These are phyloP conservation scores for Leptinotarsa texana DNA, from an alignment of 1,140 invertebrate species.

Conservation along the genomic window DNA sequence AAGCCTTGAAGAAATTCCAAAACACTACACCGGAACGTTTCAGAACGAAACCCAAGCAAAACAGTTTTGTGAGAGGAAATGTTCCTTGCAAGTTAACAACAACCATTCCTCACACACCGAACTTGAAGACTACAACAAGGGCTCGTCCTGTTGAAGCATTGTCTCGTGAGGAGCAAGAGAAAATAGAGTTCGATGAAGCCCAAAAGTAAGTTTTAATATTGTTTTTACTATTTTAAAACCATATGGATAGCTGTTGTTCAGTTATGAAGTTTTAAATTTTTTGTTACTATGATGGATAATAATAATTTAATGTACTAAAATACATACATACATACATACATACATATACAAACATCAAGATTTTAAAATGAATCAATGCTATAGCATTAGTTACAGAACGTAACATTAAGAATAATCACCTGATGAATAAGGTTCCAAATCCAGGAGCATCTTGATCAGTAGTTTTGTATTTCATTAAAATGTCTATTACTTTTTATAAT, in stretches of 20 bases:
- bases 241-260: conserved; percentile 13
- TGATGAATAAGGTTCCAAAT: too few relatives aligned
- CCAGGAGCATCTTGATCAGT: too few relatives aligned
- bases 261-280: neutral
- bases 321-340: too few relatives aligned
- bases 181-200: conserved; percentile 51
- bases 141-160: conserved; percentile 41
- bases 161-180: conserved; percentile 52
- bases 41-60: conserved; percentile 43
- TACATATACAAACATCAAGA: too few relatives aligned
- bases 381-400: too few relatives aligned
- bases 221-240: conserved; percentile 3
- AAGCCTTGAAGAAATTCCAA: conserved; percentile 57
- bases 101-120: conserved; percentile 56
- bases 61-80: conserved; percentile 17
- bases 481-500: too few relatives aligned
- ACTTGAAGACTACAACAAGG: conserved; percentile 54
- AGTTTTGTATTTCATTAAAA: too few relatives aligned
- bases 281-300: too few relatives aligned
- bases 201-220: conserved; percentile 42
- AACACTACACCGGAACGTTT: conserved; percentile 57
- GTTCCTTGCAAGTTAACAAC: conserved; percentile 39
- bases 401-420: too few relatives aligned
- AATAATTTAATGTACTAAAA: too few relatives aligned
- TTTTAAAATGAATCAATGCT: too few relatives aligned